phyloP scores from a whole-genome alignment of 2,113 vertebrate species.

The Tautogolabrus adspersus region DNA sequence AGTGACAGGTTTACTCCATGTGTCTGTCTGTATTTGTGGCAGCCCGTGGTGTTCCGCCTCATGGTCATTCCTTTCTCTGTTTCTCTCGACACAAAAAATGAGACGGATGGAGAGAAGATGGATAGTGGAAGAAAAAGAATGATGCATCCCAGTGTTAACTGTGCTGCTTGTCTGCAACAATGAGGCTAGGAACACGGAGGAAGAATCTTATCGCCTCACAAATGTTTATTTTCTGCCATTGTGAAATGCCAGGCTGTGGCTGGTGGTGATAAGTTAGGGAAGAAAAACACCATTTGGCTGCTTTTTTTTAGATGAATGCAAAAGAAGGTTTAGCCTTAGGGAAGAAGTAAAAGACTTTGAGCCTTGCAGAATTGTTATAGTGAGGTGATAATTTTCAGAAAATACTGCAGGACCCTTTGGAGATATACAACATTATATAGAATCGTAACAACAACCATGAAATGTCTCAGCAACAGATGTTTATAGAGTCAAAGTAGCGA shows the following conservation, averaged over 20 bases:
- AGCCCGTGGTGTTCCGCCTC: conserved; percentile 2
- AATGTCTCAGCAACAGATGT: neutral
- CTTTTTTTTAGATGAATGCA: conserved; percentile 47
- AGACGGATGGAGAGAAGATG: conserved; percentile 21
- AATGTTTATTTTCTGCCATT: conserved; percentile 62
- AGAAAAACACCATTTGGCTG: conserved; percentile 45
- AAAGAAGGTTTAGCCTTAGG: conserved; percentile 24
- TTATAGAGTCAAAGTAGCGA: neutral
- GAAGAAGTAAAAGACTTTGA: conserved; percentile 34
- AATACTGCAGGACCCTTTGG: conserved; percentile 16
- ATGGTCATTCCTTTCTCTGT: neutral
- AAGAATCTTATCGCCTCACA: conserved; percentile 57
- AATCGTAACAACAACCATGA: conserved; percentile 8
- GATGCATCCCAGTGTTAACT: conserved; percentile 44
- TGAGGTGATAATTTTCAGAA: conserved; percentile 16
- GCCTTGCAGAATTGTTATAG: conserved; percentile 8
- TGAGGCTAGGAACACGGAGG: conserved; percentile 31
- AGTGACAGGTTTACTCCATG: conserved; percentile 14
- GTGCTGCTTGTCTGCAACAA: conserved; percentile 57
- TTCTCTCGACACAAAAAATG: conserved; percentile 27
- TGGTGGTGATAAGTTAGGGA: conserved; percentile 50
- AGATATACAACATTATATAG: conserved; percentile 1
- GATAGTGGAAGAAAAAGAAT: conserved; percentile 10
- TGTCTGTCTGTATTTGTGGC: neutral
- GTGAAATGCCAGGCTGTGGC: conserved; percentile 55